Base-by-base conservation (phyloP, 2,888 invertebrate species). In the Conchocele bisecta region DNA sequence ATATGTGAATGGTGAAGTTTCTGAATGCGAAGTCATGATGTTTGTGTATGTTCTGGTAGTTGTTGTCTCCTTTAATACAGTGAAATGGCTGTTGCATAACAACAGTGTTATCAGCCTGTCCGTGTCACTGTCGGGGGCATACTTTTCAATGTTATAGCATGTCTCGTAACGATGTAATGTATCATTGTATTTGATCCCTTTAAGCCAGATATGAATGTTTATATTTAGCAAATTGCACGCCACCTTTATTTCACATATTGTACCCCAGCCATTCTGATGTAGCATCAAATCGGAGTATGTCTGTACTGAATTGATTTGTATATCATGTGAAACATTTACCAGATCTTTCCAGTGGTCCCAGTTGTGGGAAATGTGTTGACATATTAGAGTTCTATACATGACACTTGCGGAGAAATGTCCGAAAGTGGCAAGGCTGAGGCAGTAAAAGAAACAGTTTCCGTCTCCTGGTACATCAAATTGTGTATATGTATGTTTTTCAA, bases 181-280 rank as follows among this genome's bases (percentile, higher is more conserved):
- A 42, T n/a, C 42, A 9, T n/a, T n/a, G n/a, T 42, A 15, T 42
- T 17, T 15, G 17, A 17, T 42, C 6, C 42, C 42, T 42, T 42
- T 42, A 9, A 42, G 42, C 9, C 42, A 46, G 5, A 51, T 42
- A 24, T n/a, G 9, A 17, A 64, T 64, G n/a, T 64, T 37, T 7
- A 37, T n/a, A 2, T 56, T 35, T 11, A 64, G 31, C 3, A 64
- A 17, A 35, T 35, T 31, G 29, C 22, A 46, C 20, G 64, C 54
- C 13, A 28, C 54, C 15, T 33, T 33, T 4, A 64, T 44, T 48
- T 64, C 64, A 64, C 37, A 46, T 20, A 33, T 31, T 24, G 35
- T 54, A 24, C 37, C 64, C 64, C 64, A 64, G 2, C 41, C 35
- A 22, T 56, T 33, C 5, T 46, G n/a, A 3, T 33, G 11, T 20